Percentiles rank a stretch among this genome's conserved stretches.
These are phyloP conservation scores for Cotesia glomerata DNA, from an alignment of 1,140 invertebrate genomes.

Conservation along the genomic window DNA sequence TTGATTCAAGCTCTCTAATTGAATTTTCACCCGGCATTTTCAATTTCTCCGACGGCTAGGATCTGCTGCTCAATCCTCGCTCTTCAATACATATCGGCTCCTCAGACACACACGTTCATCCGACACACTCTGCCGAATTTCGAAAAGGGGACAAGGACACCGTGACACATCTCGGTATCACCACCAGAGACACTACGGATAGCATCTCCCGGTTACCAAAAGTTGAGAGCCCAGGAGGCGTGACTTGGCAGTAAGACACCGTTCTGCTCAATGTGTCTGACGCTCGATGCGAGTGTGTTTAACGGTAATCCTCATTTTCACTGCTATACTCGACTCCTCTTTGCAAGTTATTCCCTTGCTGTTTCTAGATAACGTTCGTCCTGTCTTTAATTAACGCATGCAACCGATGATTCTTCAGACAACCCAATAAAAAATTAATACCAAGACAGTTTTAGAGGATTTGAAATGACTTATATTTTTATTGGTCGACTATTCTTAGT, in stretches of 20 bases:
- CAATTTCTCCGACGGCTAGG: slow-evolving; percentile 9
- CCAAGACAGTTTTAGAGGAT: too few relatives aligned
- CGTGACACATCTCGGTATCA: background rate
- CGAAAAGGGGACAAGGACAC: too few relatives aligned
- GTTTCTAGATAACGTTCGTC: too few relatives aligned
- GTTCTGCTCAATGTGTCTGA: slow-evolving; percentile 8
- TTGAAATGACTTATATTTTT: background rate
- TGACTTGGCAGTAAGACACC: slow-evolving; percentile 23
- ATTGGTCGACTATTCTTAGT: background rate
- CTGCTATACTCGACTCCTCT: background rate
- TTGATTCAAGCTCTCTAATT: slow-evolving; percentile 16
- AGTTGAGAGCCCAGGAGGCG: slow-evolving; percentile 11
- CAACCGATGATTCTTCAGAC: too few relatives aligned
- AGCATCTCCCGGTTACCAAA: background rate
- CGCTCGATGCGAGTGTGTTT: slow-evolving; percentile 10
- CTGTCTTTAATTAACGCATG: too few relatives aligned
- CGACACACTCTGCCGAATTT: background rate
- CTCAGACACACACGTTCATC: slow-evolving; percentile 1
- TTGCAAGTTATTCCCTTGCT: too few relatives aligned
- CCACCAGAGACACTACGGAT: background rate
- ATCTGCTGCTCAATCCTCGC: background rate
- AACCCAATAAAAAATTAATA: too few relatives aligned
- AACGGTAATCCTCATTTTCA: slow-evolving; percentile 15
- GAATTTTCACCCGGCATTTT: slow-evolving; percentile 16
- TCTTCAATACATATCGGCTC: background rate